These are phyloP conservation scores for Paralichthys olivaceus DNA, from an alignment of 2,113 vertebrate genomes.

Conservation along the genomic window DNA sequence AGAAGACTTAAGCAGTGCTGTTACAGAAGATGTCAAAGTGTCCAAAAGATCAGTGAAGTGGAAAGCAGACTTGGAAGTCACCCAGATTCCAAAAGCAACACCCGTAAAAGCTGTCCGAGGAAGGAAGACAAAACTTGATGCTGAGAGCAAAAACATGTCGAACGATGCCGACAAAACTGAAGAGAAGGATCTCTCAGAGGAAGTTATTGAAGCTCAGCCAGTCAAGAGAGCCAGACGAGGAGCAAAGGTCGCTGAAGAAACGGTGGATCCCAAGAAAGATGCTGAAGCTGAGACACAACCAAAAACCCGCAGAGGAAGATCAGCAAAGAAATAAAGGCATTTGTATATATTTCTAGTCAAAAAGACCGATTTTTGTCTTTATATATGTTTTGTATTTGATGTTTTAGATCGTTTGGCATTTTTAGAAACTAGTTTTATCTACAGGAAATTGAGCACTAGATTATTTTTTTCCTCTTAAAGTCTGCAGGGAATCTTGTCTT, in stretches of 20 bases:
- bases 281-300: conserved; percentile 48
- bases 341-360: conserved; percentile 19
- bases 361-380: neutral
- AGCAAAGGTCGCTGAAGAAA: conserved; percentile 32
- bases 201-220: conserved; percentile 38
- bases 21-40: conserved; percentile 8
- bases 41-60: conserved; percentile 61
- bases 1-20: conserved; percentile 12
- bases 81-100: conserved; percentile 35
- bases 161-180: conserved; percentile 44
- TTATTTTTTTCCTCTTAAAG: conserved; percentile 14
- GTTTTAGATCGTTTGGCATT: conserved; percentile 3
- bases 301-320: conserved; percentile 69
- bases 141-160: conserved; percentile 14
- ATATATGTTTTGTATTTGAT: neutral
- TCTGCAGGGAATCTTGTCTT: conserved; percentile 56
- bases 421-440: conserved; percentile 35
- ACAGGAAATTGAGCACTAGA: conserved; percentile 48
- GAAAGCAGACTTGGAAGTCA: conserved; percentile 43
- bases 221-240: conserved; percentile 61
- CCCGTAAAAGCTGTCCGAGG: conserved; percentile 48
- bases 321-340: conserved; percentile 63
- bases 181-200: conserved; percentile 72
- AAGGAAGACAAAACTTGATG: conserved; percentile 46
- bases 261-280: neutral